Evolutionary conservation across 2,888 invertebrate genomes (phyloP).

Genomic region (Drosophila colorata): DNA sequence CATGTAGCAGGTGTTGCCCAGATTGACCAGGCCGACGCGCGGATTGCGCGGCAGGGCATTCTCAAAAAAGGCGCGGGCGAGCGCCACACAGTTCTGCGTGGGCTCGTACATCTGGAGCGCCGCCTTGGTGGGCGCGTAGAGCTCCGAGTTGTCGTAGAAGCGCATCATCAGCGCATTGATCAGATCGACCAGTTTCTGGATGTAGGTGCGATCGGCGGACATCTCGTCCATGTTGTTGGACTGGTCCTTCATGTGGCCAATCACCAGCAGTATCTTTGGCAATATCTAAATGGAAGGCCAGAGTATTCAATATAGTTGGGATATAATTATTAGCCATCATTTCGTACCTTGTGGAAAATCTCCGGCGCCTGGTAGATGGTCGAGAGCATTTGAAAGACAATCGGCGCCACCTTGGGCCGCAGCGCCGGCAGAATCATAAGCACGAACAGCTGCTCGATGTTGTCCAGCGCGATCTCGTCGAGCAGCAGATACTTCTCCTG

Average conservation of each 20-base stretch:
- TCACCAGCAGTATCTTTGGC: conserved; percentile 86
- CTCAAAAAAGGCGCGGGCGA: conserved; percentile 78
- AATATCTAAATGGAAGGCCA: conserved; percentile 48
- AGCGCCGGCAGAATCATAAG: conserved; percentile 87
- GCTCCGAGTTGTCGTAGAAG: conserved; percentile 86
- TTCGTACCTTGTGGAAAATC: conserved; percentile 88
- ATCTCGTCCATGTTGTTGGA: conserved; percentile 86
- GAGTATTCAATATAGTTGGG: too few relatives aligned
- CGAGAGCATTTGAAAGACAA: conserved; percentile 88
- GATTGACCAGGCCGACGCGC: conserved; percentile 90
- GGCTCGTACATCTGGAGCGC: conserved; percentile 85
- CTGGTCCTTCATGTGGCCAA: conserved; percentile 87
- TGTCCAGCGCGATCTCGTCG: conserved; percentile 88
- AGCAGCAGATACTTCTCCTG: conserved; percentile 87
- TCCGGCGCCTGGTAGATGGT: conserved; percentile 87
- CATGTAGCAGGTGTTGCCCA: conserved; percentile 96
- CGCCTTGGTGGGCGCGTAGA: conserved; percentile 86
- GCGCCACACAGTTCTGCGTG: conserved; percentile 84
- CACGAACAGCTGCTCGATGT: conserved; percentile 87
- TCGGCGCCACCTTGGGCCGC: conserved; percentile 87
- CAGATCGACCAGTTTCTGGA: conserved; percentile 88
- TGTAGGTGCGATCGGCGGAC: conserved; percentile 86
- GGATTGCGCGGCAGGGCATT: conserved; percentile 75
- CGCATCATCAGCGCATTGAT: conserved; percentile 86
- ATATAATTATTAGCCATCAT: background rate